Base-by-base conservation (phyloP, 2,888 invertebrate genomes). In the Eilema sororculum region DNA sequence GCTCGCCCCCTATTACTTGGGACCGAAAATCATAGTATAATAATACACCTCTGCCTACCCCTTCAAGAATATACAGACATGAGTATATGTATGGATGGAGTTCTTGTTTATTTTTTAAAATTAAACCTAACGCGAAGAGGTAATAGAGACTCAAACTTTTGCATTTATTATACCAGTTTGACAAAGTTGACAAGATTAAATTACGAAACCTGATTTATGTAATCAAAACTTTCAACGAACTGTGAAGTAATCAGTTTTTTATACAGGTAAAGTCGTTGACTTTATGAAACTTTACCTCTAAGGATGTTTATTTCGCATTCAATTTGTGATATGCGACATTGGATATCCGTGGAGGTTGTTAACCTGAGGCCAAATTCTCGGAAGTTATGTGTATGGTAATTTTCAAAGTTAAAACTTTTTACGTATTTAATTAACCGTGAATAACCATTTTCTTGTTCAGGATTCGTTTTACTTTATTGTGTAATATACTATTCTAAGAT, bases 231-330 rank as follows among this genome's bases (percentile, higher is more conserved):
- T 78, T 63, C 37, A 67, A 78, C 72, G 67, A 71, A 64, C 71
- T 72, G n/a, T 69, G 63, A 70, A 61, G 66, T 72, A 65, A 60
- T 30, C 9, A 30, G 60, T 30, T 30, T 30, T 71, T 73, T 57
- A 72, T 72, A 61, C 65, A 65, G 58, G 58, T 61, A 3, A 63
- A 57, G 24, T 56, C 12, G 9, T 59, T 62, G 28, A 78, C 72
- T 66, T 60, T 60, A 12, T 25, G 60, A 70, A 68, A 79, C 13
- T 69, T 65, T 33, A 59, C 71, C 70, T 37, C 22, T 22, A 68
- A 74, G 73, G 73, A 75, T 78, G 69, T 75, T 77, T 78, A 69
- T 76, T 78, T 73, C 73, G 70, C 76, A 78, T 75, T 72, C 66
- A 78, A 71, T 72, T 73, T 71, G 24, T 65, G 61, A 46, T 57